Conservation (phyloP, 2,797 vertebrate genomes). For the Eurystomus glaucurus region DNA sequence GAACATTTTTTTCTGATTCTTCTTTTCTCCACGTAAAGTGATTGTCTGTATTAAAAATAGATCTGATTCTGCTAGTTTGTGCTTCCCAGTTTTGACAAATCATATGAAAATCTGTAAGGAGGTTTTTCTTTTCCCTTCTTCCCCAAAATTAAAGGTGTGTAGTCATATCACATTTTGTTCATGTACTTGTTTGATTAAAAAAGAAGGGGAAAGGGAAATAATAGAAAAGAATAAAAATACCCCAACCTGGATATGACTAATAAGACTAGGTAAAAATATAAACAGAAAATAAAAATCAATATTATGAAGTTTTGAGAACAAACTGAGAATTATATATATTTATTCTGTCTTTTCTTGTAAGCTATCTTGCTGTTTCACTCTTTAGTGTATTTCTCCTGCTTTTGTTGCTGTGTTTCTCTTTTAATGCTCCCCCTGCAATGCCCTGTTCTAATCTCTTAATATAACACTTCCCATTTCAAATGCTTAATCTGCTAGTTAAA, state of each 20-base stretch:
- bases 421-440: neutral
- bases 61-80: neutral
- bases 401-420: neutral
- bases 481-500: neutral
- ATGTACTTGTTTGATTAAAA: neutral
- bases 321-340: neutral
- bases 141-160: neutral
- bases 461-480: neutral
- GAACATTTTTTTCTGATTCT: neutral
- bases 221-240: neutral
- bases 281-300: neutral
- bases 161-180: neutral
- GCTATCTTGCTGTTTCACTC: rapidly evolving
- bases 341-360: neutral
- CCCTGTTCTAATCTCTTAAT: neutral
- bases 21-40: neutral
- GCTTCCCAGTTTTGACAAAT: neutral
- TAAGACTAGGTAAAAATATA: neutral
- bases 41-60: neutral
- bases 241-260: neutral
- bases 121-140: neutral
- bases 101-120: neutral
- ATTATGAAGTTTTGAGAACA: neutral
- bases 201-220: neutral
- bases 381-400: neutral